Evolutionary conservation across 2,797 vertebrate genomes (phyloP), one percentile per base, ranked within the genome.

Genomic region (Oophaga sylvatica): DNA sequence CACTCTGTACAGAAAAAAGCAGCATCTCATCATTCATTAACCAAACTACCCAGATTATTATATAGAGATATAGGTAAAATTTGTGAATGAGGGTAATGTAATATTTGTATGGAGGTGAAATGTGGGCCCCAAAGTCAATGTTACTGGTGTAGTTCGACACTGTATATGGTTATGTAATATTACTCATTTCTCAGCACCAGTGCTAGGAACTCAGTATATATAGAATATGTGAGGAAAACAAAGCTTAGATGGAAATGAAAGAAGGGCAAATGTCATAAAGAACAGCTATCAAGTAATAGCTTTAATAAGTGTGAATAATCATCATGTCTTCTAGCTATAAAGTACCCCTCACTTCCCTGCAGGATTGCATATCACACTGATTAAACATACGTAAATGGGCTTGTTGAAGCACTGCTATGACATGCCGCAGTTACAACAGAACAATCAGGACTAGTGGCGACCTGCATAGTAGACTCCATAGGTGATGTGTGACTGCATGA

Each of bases 331-430:
- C 71, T n/a, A 19, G 41, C 41, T 59, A 11, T 20, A 53, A 53
- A 19, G 26, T 10, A 31, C 81, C 70, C 26, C 65, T 71, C 45
- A 53, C 19, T 70, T 5, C 48, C 63, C 53, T 71, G 5, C 8
- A 68, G 67, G 48, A 31, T 71, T 59, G 19, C 53, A 83, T 83
- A 81, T 59, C 53, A 73, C 17, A 59, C n/a, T 70, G 65, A 17
- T 68, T 31, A 11, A 71, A 84, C 31, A 83, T 17, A 60, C n/a
- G 16, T 73, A 60, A 81, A 68, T 75, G 31, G 41, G 22, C 82
- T 75, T 84, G 68, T 45, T 35, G 11, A 41, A 84, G 22, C 70
- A 59, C 17, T 35, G 20, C 81, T 22, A 11, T 41, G 68, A 67
- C 68, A 84, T 84, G 68, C 31, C n/a, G 20, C 16, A 59, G 53